Conservation (phyloP, 23 tunicate species). For the Ciona savignyi region DNA sequence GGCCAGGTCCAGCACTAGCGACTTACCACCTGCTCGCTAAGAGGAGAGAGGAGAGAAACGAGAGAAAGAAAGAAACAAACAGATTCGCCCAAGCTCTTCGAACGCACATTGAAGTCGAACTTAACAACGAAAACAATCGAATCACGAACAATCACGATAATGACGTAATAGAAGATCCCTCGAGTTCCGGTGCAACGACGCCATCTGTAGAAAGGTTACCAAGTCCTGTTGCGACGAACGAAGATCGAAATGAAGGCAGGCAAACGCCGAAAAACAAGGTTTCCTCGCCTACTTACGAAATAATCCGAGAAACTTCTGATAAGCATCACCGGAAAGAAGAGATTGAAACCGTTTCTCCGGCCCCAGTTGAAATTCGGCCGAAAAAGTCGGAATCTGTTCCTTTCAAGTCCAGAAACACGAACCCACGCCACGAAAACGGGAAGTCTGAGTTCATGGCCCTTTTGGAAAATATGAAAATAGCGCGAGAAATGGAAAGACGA, state of each 20-base stretch:
- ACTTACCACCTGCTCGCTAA: constrained; percentile 69
- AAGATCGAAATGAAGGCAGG: neutral
- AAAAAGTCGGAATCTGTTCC: neutral
- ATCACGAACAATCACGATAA: neutral
- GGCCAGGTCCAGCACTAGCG: constrained; percentile 84
- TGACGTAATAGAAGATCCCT: neutral
- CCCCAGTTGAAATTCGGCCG: neutral
- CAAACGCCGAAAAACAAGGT: neutral
- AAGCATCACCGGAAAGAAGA: neutral
- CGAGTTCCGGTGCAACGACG: neutral
- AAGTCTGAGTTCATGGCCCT: constrained; percentile 24
- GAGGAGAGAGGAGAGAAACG: constrained; percentile 9
- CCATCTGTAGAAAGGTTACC: neutral
- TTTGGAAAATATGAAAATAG: constrained; percentile 38
- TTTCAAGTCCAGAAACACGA: neutral
- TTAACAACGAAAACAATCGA: neutral
- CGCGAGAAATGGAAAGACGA: constrained; percentile 34
- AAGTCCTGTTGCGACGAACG: neutral
- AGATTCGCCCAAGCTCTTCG: constrained; percentile 2
- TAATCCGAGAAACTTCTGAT: neutral
- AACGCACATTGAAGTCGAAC: constrained; percentile 1
- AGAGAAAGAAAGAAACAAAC: constrained; percentile 8
- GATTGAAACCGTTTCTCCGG: neutral
- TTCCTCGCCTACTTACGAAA: neutral
- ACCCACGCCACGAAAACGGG: neutral